Base-by-base conservation (phyloP, 1,140 invertebrate genomes). In the Drosophila miranda region DNA sequence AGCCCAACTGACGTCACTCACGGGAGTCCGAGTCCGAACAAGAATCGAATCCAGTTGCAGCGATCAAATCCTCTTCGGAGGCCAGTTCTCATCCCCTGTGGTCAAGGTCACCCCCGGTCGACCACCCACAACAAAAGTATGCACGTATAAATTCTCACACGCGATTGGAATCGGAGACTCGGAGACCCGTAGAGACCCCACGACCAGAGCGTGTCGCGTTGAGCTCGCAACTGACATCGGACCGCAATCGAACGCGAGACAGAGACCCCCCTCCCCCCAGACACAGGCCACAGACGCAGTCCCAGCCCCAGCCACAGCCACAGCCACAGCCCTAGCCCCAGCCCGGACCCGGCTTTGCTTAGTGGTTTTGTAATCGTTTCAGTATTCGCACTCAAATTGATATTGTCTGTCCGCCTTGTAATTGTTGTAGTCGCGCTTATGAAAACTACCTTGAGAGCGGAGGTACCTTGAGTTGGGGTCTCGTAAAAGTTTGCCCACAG, bases 141-240 rank as follows among this genome's bases (percentile, higher is more conserved):
- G 11, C 34, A 13, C 34, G 11, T 11, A 5, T 13, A 38, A 4
- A 38, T 19, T 61, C 46, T 46, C 57, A 63, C 61, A 63, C 58
- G 61, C 61, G 68, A 71, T 57, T 49, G 16, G 5, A 51, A 28
- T 6, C 41, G 16, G 38, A 55, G 4, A 26, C 23, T 26, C 23
- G 16, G 19, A 55, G 14, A 14, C 41, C 23, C 19, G 6, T 9
- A 30, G 5, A 46, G 34, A 34, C 13, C n/a, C n/a, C 6, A 48
- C 69, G 54, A 73, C 60, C 70, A 56, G 42, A 66, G 48, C 49
- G 42, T 38, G n/a, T 56, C 59, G 53, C 71, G 34, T 67, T 66
- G 43, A 16, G 60, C 43, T 64, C 43, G 49, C 70, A 75, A 75
- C 61, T 75, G 71, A 66, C 68, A 56, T 13, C 34, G 34, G 34